Evolutionary conservation across 2,888 invertebrate genomes (phyloP), one percentile per base, ranked within the genome.

Genomic region (Cryptops parisi): DNA sequence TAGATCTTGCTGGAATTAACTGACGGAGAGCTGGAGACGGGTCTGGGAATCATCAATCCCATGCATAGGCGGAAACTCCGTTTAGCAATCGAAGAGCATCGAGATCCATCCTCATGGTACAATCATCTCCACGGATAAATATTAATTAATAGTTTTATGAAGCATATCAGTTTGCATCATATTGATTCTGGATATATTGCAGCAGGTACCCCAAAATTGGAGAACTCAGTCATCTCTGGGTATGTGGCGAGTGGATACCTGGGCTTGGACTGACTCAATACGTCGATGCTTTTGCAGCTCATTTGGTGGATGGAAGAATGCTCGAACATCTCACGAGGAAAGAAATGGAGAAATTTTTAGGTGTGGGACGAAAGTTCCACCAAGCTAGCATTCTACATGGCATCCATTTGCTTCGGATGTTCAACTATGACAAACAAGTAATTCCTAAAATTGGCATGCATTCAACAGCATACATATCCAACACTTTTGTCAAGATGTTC

Each of bases 371-470:
- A 58, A 91, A 91, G 70, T 91, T 91, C 70, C 91, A 93, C 72
- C 91, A 93, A 71, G 86, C 88, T 24, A 90, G 90, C 62, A 84
- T 94, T 61, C 85, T 91, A 50, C 90, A 91, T 66, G 93, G 88
- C 55, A 87, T 94, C 60, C 90, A 93, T 72, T 75, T 94, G 61
- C 75, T 94, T 60, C 78, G 90, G 60, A 85, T 89, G 73, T 81
- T 91, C 73, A 87, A 88, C 65, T 94, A 90, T 66, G 91, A 94
- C 57, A 64, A 67, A 59, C 68, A 70, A 64, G 70, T 70, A 50
- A 51, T n/a, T n/a, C n/a, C n/a, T n/a, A n/a, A n/a, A n/a, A n/a
- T n/a, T n/a, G n/a, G n/a, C n/a, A n/a, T n/a, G n/a, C n/a, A n/a
- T n/a, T n/a, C n/a, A n/a, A n/a, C n/a, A n/a, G n/a, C n/a, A n/a